A percentile compares a stretch with the other conserved stretches of the same genome.
These are phyloP conservation scores for Stenoptilia bipunctidactyla DNA, from an alignment of 2,888 invertebrate species.

Conservation along the genomic window DNA sequence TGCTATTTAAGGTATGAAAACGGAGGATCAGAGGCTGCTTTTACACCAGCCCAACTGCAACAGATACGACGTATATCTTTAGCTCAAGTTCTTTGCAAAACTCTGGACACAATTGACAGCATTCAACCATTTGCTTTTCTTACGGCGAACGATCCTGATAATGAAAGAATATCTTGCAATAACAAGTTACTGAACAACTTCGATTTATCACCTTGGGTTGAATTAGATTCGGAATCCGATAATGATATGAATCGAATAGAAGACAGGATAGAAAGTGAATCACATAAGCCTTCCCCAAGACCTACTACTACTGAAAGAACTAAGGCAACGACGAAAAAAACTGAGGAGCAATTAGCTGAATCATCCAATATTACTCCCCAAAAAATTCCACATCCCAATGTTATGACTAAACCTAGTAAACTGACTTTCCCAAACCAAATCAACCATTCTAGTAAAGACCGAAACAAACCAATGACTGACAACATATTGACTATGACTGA, in stretches of 20 bases:
- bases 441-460: conserved; percentile 19
- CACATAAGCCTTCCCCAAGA: conserved; percentile 15
- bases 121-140: conserved; percentile 81
- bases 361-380: conserved; percentile 28
- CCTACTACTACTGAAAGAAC: conserved; percentile 26
- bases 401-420: conserved; percentile 25
- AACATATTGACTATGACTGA: conserved; percentile 25
- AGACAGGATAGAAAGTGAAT: conserved; percentile 3
- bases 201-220: conserved; percentile 74
- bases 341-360: conserved; percentile 16
- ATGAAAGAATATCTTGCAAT: conserved; percentile 70
- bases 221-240: conserved; percentile 48
- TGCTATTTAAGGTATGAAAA: conserved; percentile 83
- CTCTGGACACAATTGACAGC: conserved; percentile 74
- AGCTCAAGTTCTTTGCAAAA: conserved; percentile 79
- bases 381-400: conserved; percentile 16
- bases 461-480: conserved; percentile 21
- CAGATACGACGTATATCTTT: conserved; percentile 79
- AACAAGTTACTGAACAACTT: conserved; percentile 68
- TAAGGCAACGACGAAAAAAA: conserved; percentile 25
- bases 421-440: conserved; percentile 20
- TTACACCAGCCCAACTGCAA: conserved; percentile 81
- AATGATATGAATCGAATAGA: conserved; percentile 49
- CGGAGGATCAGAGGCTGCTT: conserved; percentile 78
- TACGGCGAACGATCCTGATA: conserved; percentile 70